Evolutionary conservation across 2,113 vertebrate genomes (phyloP).

Genomic region (Sander lucioperca): DNA sequence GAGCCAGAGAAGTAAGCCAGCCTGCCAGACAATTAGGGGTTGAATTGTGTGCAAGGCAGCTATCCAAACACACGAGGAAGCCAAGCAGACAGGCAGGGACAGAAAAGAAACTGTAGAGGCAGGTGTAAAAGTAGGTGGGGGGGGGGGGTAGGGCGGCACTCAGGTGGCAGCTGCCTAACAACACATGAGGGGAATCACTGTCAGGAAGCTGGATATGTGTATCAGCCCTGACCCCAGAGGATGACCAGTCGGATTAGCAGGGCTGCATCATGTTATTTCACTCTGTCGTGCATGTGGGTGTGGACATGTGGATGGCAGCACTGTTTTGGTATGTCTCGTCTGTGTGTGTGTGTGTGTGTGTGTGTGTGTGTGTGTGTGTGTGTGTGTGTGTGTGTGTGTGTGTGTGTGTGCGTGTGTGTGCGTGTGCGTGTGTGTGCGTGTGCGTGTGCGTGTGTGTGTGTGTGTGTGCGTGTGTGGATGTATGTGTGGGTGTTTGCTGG

Average conservation of each 20-base stretch:
- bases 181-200: constrained; percentile 74
- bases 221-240: constrained; percentile 67
- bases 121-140: constrained; percentile 38
- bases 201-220: constrained; percentile 67
- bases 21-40: constrained; percentile 31
- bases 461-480: too few relatives aligned
- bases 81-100: neutral
- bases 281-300: constrained; percentile 24
- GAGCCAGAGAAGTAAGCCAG: constrained; percentile 14
- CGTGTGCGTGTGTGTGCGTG: too few relatives aligned
- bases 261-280: constrained; percentile 38
- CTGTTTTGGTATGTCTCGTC: neutral
- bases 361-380: neutral
- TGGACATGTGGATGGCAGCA: constrained; percentile 24
- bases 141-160: too few relatives aligned
- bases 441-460: too few relatives aligned
- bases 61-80: constrained; percentile 28
- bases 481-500: too few relatives aligned
- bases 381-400: neutral
- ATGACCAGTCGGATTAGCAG: constrained; percentile 72
- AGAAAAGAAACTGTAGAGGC: constrained; percentile 27
- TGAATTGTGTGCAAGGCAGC: constrained; percentile 27
- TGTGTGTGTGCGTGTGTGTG: constrained; percentile 14
- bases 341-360: constrained; percentile 15
- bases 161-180: too few relatives aligned